Conservation (phyloP, 1,140 invertebrate species). For the Mylabris phalerata region DNA sequence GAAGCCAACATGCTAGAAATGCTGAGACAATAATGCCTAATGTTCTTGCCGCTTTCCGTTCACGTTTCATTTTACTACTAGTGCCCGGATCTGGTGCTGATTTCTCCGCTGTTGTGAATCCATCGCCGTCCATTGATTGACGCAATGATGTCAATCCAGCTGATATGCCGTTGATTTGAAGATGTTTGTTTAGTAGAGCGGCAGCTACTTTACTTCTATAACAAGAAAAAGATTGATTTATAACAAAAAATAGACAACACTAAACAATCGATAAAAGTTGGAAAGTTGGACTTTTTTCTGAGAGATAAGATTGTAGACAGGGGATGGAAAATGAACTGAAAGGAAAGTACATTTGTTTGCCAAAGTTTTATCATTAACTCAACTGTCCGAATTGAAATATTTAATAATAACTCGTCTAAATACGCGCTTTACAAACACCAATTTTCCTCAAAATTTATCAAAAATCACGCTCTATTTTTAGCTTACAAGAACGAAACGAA, state of each 20-base stretch:
- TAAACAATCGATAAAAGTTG: too few species aligned
- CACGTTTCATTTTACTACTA: conserved; percentile 81
- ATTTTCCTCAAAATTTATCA: too few species aligned
- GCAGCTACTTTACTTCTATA: conserved; percentile 77
- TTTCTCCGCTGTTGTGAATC: conserved; percentile 43
- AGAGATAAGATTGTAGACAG: too few species aligned
- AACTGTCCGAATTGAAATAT: too few species aligned
- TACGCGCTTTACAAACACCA: too few species aligned
- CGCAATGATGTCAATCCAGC: conserved; percentile 53
- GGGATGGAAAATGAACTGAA: too few species aligned
- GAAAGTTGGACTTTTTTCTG: too few species aligned
- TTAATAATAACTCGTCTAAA: too few species aligned
- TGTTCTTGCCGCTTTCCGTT: conserved; percentile 89
- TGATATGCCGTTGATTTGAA: conserved; percentile 79
- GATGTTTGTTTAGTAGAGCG: conserved; percentile 74
- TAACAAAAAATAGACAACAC: background rate
- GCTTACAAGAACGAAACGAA: too few species aligned
- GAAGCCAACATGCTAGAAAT: conserved; percentile 88
- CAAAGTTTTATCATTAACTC: too few species aligned
- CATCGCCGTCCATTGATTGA: conserved; percentile 46
- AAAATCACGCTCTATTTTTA: too few species aligned
- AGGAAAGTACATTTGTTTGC: too few species aligned
- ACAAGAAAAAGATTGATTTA: conserved; percentile 25
- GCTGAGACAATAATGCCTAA: conserved; percentile 93
- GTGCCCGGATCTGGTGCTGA: conserved; percentile 46